Evolutionary conservation across 2,888 invertebrate genomes (phyloP), one percentile per base, ranked within the genome.

Genomic region (Galeopsomyia nigrocyanea): DNA sequence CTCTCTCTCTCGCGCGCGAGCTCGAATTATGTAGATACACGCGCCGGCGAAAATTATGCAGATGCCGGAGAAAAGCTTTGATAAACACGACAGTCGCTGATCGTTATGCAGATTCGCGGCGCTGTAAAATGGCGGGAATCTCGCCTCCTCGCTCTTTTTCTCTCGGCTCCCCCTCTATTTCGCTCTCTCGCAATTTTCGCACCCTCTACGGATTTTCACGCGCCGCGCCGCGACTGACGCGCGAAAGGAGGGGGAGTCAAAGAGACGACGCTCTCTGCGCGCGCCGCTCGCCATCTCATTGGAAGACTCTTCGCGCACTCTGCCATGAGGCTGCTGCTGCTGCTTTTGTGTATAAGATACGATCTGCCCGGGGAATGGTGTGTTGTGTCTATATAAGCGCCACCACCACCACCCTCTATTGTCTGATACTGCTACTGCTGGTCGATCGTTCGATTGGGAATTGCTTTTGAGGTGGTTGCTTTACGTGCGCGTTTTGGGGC

Each of bases 21-120:
- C 66, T 51, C 19, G 3, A 51, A 13, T 39, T 64, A 21, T 49
- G 26, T 26, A 16, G 21, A 39, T 46, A 46, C 26, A 26, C 49
- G 49, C 49, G 72, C 68, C 68, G 79, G 77, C 80, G 82, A 84
- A 86, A 85, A 86, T 86, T 86, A 86, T 86, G 86, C 84, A 86
- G 84, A 86, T 86, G 84, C 81, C 82, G 84, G 84, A 86, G 86
- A 86, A 85, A 86, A 86, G 85, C 86, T 86, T 86, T 85, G 86
- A 86, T 86, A 86, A 86, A 86, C 85, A 86, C 85, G 46, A 69
- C 71, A 65, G 62, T 66, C 73, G 56, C 68, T 86, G 86, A 86
- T 86, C 86, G 85, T 86, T 86, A 86, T 86, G 86, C 85, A 86
- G 86, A 86, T 86, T 81, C 82, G 80, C 79, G 80, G 2, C 80